Evolutionary conservation across 2,113 vertebrate genomes (phyloP).

Genomic region (Arenaria interpres): DNA sequence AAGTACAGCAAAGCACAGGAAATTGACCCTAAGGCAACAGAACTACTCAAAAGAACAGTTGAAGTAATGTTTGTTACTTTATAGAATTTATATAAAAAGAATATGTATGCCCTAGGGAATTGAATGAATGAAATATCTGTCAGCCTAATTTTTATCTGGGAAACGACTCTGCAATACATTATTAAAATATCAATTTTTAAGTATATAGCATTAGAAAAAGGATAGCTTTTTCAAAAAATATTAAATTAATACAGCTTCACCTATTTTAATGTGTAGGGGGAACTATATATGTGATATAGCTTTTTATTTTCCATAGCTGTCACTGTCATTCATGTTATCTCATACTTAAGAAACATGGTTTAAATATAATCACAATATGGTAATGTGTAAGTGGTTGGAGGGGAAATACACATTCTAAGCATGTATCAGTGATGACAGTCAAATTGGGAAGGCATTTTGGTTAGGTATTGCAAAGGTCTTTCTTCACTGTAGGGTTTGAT

Average conservation of each 20-base stretch:
- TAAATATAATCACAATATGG: neutral
- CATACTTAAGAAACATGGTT: neutral
- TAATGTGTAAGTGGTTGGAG: neutral
- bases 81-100: neutral
- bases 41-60: constrained; percentile 22
- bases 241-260: neutral
- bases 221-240: neutral
- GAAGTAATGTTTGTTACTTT: neutral
- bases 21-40: constrained; percentile 16
- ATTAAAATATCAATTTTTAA: neutral
- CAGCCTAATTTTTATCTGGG: neutral
- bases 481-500: neutral
- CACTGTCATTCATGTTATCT: neutral
- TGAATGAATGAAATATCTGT: neutral
- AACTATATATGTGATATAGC: neutral
- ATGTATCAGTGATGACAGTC: neutral
- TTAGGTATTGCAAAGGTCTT: neutral
- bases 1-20: neutral
- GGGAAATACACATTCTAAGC: accelerated
- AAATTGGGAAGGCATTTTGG: neutral
- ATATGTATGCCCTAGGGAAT: neutral
- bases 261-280: neutral
- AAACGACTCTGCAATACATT: neutral
- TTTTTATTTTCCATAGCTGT: neutral
- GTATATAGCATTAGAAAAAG: neutral